Base-by-base conservation (phyloP, 1,140 invertebrate species). In the Zaprionus ornatus region DNA sequence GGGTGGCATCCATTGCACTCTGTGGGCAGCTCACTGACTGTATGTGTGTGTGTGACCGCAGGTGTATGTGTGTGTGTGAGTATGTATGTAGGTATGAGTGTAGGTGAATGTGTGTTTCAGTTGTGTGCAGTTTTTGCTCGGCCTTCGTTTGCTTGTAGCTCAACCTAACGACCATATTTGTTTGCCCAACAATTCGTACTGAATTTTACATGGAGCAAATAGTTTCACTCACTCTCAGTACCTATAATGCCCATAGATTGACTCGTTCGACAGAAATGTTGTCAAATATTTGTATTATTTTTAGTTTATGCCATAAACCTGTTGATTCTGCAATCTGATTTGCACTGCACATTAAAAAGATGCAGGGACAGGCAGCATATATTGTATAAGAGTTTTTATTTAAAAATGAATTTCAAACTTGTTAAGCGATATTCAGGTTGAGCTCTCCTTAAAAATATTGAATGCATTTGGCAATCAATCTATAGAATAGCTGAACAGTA, bases 1-100 rank as follows among this genome's bases (percentile, higher is more conserved):
- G 40, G n/a, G 2, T 17, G 40, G 40, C 0, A 17, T 10, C 40
- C 40, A 45, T 17, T 83, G 81, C 76, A 83, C 35, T 80, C 76
- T 76, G 60, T 25, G 68, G 65, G 73, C 63, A 77, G 57, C 52
- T 52, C 61, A 66, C 68, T 64, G 65, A 74, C 19, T 48, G 45
- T 19, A n/a, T n/a, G 19, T 21, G 45, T 48, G 9, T 21, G 9
- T 42, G n/a, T 42, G n/a, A 7, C 2, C 17, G 40, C 13, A 42
- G 19, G 45, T 50, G 19, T 21, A 1, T 45, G 19, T 48, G 45
- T 48, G 45, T 50, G 45, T 10, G 1, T 48, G 17, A 3, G 6
- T 37, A 15, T 37, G 35, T 37, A 37, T 37, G 35, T 37, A 12
- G 13, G 37, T 40, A n/a, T 40, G 7, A 4, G 35, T 37, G 13